These are phyloP conservation scores for Rhinogobio ventralis DNA, from an alignment of 2,797 vertebrate species.

Conservation along the genomic window DNA sequence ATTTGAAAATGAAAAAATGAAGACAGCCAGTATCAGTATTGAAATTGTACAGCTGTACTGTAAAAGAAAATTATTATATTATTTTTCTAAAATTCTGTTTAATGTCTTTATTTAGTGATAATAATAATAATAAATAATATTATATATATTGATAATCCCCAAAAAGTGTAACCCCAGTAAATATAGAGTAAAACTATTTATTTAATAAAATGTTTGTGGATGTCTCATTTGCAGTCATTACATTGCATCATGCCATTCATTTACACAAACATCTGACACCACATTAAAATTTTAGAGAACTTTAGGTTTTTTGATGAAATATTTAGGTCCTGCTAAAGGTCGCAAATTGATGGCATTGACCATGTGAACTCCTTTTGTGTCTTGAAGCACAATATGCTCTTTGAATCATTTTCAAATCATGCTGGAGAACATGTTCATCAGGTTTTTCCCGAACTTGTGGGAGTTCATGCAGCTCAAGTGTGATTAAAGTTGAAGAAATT, in stretches of 20 bases:
- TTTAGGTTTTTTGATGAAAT: not conserved
- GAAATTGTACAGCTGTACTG: not conserved
- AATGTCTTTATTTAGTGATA: not conserved
- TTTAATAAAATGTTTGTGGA: not conserved
- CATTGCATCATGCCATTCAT: not conserved
- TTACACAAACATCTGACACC: not conserved
- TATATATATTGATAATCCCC: not conserved
- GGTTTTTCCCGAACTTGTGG: not conserved
- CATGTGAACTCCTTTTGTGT: not conserved
- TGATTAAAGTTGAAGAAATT: not conserved
- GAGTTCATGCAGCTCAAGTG: not conserved
- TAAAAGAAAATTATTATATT: not conserved
- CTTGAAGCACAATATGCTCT: not conserved
- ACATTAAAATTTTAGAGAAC: too few species aligned
- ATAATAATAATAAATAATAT: not conserved
- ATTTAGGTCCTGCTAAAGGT: not conserved
- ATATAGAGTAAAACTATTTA: not conserved
- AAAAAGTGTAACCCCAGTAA: not conserved
- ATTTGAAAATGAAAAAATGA: not conserved
- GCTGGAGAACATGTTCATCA: not conserved
- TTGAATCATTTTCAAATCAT: constrained; percentile 8
- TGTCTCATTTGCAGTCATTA: not conserved
- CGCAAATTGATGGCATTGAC: not conserved
- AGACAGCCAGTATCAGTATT: not conserved
- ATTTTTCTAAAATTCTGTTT: not conserved